Conservation (phyloP, 1,140 invertebrate species). For the Ceratosolen fusciceps region DNA sequence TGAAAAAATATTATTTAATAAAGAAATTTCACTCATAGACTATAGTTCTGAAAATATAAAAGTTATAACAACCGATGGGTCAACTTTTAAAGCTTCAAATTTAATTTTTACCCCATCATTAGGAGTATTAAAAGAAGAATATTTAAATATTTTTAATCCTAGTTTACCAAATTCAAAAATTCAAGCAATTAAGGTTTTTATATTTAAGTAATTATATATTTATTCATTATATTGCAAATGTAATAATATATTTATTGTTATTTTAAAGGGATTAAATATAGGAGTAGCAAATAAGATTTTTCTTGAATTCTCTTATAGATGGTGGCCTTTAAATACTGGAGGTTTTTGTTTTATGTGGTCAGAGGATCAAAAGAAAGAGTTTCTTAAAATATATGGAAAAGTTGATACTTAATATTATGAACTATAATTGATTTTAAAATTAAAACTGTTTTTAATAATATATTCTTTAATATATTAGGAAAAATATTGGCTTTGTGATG, state of each 20-base stretch:
- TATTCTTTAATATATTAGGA: constrained; percentile 53
- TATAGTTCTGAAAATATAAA: constrained; percentile 56
- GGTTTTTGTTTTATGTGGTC: constrained; percentile 74
- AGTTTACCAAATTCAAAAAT: constrained; percentile 61
- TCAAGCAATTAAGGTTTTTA: constrained; percentile 58
- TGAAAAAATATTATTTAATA: constrained; percentile 62
- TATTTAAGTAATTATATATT: constrained; percentile 36
- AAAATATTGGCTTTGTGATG: constrained; percentile 75
- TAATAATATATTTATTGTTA: constrained; percentile 15
- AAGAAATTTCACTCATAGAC: constrained; percentile 61
- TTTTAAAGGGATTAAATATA: constrained; percentile 71
- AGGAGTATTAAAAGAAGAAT: constrained; percentile 69
- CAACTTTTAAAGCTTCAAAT: constrained; percentile 60
- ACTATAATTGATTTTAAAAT: constrained; percentile 20
- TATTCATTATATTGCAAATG: constrained; percentile 19
- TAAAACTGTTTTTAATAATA: constrained; percentile 21
- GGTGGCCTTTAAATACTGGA: constrained; percentile 73
- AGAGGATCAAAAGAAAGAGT: constrained; percentile 67
- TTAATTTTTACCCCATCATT: constrained; percentile 71
- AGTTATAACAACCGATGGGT: constrained; percentile 62
- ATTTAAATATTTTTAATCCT: constrained; percentile 65
- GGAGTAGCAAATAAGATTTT: constrained; percentile 81
- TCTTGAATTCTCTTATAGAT: constrained; percentile 76
- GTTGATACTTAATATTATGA: constrained; percentile 43
- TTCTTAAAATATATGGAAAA: constrained; percentile 53